phyloP scores from a whole-genome alignment of 1,140 invertebrate species.

The Monomorium pharaonis region DNA sequence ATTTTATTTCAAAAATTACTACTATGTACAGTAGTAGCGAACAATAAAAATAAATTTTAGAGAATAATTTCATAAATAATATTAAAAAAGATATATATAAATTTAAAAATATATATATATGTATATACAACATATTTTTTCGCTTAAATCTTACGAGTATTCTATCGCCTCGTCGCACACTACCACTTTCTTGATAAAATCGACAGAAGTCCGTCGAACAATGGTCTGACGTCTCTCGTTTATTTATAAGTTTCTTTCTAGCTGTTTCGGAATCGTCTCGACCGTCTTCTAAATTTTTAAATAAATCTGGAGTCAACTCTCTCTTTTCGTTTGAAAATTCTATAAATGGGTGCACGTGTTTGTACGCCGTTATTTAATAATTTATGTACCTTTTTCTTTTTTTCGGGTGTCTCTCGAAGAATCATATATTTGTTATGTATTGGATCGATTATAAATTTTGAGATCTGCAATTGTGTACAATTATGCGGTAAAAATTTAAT shows the following conservation, averaged over 20 bases:
- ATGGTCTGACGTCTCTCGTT: conserved; percentile 4
- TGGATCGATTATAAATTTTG: neutral
- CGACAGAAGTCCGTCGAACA: conserved; percentile 52
- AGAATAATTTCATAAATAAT: no score
- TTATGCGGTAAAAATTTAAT: neutral
- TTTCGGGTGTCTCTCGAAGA: neutral
- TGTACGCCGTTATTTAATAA: neutral
- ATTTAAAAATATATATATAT: no score
- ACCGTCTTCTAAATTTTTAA: neutral
- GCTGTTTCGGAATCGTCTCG: neutral
- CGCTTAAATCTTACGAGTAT: conserved; percentile 22
- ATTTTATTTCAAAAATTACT: no score
- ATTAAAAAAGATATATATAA: no score
- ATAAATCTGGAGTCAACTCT: neutral
- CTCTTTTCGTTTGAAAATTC: neutral
- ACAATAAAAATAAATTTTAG: no score
- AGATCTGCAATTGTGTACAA: neutral
- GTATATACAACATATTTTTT: conserved; percentile 9
- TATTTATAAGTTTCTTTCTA: conserved; percentile 14
- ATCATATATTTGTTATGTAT: neutral
- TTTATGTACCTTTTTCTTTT: neutral
- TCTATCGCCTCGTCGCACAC: neutral
- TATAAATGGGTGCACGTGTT: neutral
- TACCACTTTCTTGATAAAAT: conserved; percentile 53
- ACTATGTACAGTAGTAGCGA: no score